Conservation (phyloP, 2,113 vertebrate species). For the Thomomys bottae region DNA sequence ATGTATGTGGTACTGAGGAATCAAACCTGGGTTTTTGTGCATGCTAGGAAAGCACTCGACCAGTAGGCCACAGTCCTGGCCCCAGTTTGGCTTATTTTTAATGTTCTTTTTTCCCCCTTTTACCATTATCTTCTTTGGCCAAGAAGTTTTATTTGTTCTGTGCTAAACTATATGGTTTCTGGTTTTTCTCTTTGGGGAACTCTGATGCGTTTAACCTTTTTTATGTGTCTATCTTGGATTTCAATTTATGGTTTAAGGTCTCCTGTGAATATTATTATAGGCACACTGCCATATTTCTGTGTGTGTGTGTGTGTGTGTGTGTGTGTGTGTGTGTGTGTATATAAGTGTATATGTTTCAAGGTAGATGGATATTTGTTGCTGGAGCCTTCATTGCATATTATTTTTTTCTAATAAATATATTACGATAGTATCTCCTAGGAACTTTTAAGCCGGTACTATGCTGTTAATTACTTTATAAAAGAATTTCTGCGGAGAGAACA, state of each 20-base stretch:
- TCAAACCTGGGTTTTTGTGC: no score
- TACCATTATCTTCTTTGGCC: neutral
- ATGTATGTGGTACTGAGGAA: no score
- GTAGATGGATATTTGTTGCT: slow-evolving; percentile 1
- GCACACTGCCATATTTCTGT: slow-evolving; percentile 2
- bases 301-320: neutral
- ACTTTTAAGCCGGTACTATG: neutral
- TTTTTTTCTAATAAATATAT: slow-evolving; percentile 18
- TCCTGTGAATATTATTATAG: neutral
- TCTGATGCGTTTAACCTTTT: slow-evolving; percentile 14
- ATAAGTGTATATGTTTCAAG: neutral
- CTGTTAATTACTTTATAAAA: slow-evolving; percentile 28
- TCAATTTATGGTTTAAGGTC: slow-evolving; percentile 6
- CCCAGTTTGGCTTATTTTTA: slow-evolving; percentile 9
- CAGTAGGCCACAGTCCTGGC: no score
- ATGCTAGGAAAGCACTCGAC: no score
- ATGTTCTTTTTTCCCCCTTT: neutral
- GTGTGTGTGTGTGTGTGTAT: neutral
- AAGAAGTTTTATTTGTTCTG: neutral
- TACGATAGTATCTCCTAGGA: slow-evolving; percentile 12
- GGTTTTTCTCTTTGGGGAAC: neutral
- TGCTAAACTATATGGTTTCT: slow-evolving; percentile 20
- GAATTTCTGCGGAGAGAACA: slow-evolving; percentile 42
- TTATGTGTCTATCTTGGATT: neutral
- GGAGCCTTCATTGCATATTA: neutral